phyloP scores from a whole-genome alignment of 2,797 vertebrate species.

The Cichlasoma orientale region DNA sequence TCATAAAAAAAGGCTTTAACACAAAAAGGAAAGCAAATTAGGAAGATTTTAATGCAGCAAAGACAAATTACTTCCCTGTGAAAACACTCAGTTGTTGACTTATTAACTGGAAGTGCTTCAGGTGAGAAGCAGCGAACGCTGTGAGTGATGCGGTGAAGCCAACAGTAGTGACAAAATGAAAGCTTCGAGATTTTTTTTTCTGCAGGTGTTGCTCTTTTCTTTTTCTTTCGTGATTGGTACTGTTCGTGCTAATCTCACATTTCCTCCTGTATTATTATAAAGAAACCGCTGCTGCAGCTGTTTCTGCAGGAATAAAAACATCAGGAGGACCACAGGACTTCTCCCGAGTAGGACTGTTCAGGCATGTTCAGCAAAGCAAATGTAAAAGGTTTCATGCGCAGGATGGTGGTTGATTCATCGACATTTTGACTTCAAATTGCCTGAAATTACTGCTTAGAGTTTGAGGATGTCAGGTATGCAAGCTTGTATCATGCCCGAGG shows the following conservation, averaged over 20 bases:
- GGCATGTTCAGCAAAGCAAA: constrained; percentile 15
- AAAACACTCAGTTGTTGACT: background rate
- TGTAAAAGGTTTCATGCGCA: constrained; percentile 13
- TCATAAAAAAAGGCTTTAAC: background rate
- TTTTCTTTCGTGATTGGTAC: constrained; percentile 13
- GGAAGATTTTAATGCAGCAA: background rate
- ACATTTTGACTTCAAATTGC: background rate
- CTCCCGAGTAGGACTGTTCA: constrained; percentile 21
- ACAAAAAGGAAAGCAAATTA: background rate
- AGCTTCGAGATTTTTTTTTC: background rate
- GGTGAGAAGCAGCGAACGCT: background rate
- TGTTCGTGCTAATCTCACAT: constrained; percentile 36
- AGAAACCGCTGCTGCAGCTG: constrained; percentile 46
- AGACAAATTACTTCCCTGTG: constrained; percentile 2
- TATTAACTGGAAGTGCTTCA: background rate
- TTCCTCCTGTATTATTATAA: constrained; percentile 42
- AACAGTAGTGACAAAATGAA: background rate
- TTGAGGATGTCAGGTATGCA: background rate
- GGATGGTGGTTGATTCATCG: background rate
- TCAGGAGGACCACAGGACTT: constrained; percentile 33
- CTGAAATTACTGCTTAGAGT: background rate
- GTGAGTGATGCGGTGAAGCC: background rate
- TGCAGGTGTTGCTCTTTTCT: constrained; percentile 39
- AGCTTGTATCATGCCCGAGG: background rate
- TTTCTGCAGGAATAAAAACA: constrained; percentile 51